phyloP scores from a whole-genome alignment of 2,888 invertebrate species.

The Acleris laterana region DNA sequence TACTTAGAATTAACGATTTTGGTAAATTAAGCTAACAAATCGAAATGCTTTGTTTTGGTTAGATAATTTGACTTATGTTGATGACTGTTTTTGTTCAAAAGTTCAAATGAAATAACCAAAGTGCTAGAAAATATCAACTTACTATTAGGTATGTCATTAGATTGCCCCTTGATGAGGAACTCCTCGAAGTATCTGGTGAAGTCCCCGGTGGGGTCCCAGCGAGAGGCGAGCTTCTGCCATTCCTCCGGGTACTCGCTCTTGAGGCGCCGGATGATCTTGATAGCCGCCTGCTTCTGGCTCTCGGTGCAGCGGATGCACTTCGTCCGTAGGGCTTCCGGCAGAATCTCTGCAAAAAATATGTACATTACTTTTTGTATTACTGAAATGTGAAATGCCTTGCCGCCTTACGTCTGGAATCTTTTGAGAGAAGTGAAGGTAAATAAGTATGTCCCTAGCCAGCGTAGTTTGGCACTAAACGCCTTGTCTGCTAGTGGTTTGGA shows the following conservation, averaged over 20 bases:
- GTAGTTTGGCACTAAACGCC: no score
- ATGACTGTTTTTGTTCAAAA: no score
- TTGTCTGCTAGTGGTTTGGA: no score
- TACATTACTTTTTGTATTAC: not conserved
- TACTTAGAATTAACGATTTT: no score
- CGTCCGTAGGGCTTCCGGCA: constrained; percentile 88
- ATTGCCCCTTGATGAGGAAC: constrained; percentile 63
- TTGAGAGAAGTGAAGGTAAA: no score
- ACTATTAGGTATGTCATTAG: constrained; percentile 56
- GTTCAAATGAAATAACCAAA: no score
- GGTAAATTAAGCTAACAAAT: no score
- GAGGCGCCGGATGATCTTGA: constrained; percentile 87
- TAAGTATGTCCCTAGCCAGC: no score
- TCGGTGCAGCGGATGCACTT: constrained; percentile 87
- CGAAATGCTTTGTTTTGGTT: no score
- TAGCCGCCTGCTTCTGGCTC: constrained; percentile 86
- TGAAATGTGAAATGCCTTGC: no score
- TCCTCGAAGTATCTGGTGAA: constrained; percentile 79
- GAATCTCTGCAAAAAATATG: constrained; percentile 78
- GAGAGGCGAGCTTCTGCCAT: constrained; percentile 86
- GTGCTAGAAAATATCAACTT: not conserved
- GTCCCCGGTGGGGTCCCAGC: constrained; percentile 89
- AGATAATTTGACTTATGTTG: no score
- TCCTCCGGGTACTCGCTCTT: constrained; percentile 86
- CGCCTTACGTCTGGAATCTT: no score